Conservation (phyloP, 2,113 vertebrate genomes). For the Lophotis ruficrista region DNA sequence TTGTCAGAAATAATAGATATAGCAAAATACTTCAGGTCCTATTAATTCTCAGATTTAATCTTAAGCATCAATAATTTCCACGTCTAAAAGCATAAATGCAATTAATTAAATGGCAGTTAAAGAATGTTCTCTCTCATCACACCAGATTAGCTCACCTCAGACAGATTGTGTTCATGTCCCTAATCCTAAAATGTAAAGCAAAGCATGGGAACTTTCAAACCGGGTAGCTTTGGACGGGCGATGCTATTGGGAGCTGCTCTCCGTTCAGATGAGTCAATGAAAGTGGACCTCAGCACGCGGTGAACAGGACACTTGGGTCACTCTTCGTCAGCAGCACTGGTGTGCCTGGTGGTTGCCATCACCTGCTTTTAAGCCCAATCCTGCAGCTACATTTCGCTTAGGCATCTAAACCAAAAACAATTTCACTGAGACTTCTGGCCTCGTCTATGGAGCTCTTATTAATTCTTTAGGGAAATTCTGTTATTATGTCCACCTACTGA, state of each 20-base stretch:
- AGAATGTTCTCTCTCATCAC: neutral
- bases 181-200: neutral
- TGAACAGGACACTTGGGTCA: neutral
- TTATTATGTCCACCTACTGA: neutral
- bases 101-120: constrained; percentile 34
- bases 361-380: neutral
- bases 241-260: neutral
- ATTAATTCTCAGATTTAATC: constrained; percentile 19
- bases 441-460: neutral
- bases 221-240: neutral
- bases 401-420: neutral
- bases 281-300: neutral
- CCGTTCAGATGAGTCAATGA: neutral
- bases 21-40: neutral
- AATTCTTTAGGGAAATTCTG: neutral
- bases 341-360: neutral
- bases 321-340: neutral
- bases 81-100: neutral
- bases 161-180: neutral
- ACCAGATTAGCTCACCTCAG: neutral
- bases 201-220: neutral
- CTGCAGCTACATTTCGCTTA: neutral
- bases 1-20: neutral
- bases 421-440: neutral
- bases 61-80: constrained; percentile 28